Evolutionary conservation across 2,888 invertebrate genomes (phyloP).

Genomic region (Lasius platythorax): DNA sequence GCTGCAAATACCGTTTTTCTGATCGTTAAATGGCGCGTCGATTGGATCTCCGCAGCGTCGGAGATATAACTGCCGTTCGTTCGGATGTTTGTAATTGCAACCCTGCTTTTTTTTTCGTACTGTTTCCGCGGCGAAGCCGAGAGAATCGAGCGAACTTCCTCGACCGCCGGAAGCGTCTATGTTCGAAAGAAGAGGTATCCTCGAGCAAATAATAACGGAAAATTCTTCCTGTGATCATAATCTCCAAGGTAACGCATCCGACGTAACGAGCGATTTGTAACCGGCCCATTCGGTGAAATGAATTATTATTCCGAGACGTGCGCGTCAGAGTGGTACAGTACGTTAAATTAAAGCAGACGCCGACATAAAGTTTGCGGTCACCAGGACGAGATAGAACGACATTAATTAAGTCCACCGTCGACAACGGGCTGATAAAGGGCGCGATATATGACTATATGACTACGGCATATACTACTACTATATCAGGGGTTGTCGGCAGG

Average conservation of each 20-base stretch:
- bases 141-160: constrained; percentile 24
- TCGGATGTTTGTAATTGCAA: constrained; percentile 26
- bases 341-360: constrained; percentile 59
- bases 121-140: not conserved
- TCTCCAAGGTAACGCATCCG: constrained; percentile 43
- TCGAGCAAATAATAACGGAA: constrained; percentile 66
- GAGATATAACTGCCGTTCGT: constrained; percentile 37
- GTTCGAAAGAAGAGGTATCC: constrained; percentile 44
- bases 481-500: not conserved
- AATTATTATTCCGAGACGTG: constrained; percentile 62
- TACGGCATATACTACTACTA: not conserved
- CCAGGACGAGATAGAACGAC: constrained; percentile 45
- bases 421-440: constrained; percentile 12
- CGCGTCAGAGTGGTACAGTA: constrained; percentile 33
- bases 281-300: constrained; percentile 59
- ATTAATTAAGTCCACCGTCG: constrained; percentile 61
- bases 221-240: constrained; percentile 44
- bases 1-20: constrained; percentile 36
- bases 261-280: constrained; percentile 37
- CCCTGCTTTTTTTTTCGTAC: constrained; percentile 12
- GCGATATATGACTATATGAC: not conserved
- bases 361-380: constrained; percentile 30
- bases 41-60: constrained; percentile 8
- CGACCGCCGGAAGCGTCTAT: constrained; percentile 40
- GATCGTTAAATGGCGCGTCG: constrained; percentile 41